A percentile compares a stretch with the other conserved stretches of the same genome.
Conservation (phyloP, 2,113 vertebrate genomes). For the Balaenoptera acutorostrata region DNA sequence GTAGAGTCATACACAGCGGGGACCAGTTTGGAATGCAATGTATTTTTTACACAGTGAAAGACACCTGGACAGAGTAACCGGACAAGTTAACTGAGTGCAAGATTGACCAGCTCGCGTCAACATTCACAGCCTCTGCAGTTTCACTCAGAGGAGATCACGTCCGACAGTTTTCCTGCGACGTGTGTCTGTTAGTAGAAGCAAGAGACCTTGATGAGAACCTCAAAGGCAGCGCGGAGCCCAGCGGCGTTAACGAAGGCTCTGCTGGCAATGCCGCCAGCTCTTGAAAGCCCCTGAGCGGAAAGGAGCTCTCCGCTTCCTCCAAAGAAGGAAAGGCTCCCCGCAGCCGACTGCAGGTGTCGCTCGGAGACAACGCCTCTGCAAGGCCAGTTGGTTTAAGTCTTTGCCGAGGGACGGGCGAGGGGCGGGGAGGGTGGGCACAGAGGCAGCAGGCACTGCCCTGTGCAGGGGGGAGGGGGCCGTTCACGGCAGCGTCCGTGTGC, state of each 20-base stretch:
- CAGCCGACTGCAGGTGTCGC: neutral
- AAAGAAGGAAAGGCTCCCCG: neutral
- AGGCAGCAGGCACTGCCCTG: neutral
- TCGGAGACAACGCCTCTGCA: slow-evolving; percentile 45
- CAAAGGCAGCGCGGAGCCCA: neutral
- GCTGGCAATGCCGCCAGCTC: slow-evolving; percentile 29
- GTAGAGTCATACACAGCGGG: neutral
- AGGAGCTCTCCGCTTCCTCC: neutral
- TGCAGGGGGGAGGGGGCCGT: neutral
- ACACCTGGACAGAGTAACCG: slow-evolving; percentile 45
- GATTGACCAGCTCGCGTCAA: neutral
- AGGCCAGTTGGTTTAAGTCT: slow-evolving; percentile 34
- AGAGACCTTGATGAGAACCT: slow-evolving; percentile 36
- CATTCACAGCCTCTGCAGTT: slow-evolving; percentile 23
- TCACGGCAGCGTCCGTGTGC: neutral
- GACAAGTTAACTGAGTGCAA: neutral
- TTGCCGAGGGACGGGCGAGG: neutral
- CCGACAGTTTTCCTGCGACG: neutral
- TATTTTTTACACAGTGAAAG: slow-evolving; percentile 53
- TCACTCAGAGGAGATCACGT: neutral
- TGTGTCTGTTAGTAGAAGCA: neutral
- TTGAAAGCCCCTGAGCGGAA: neutral
- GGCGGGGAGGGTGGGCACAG: too few relatives aligned
- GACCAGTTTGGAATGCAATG: slow-evolving; percentile 22
- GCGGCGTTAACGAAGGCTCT: slow-evolving; percentile 29